These are phyloP conservation scores for Petroica traversi DNA, from an alignment of 2,113 vertebrate genomes.

Conservation along the genomic window DNA sequence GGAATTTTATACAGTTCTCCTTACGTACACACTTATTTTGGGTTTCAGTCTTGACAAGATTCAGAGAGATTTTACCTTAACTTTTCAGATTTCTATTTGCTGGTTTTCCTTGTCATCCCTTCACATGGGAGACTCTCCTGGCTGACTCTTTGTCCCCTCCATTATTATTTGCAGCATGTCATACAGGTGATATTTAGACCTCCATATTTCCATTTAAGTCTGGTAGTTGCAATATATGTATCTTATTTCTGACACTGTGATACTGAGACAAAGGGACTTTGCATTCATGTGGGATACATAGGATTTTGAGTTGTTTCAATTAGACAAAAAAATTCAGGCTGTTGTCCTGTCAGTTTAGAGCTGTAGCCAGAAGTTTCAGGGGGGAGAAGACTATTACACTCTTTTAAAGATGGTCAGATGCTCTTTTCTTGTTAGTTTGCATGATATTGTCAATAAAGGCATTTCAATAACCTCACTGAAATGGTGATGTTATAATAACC, in stretches of 20 bases:
- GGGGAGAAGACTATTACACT: neutral
- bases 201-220: neutral
- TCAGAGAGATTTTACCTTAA: neutral
- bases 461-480: neutral
- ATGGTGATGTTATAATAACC: neutral
- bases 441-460: neutral
- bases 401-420: neutral
- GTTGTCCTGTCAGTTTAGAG: neutral
- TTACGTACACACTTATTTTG: neutral
- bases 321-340: neutral
- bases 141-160: neutral
- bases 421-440: neutral
- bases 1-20: neutral
- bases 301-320: neutral
- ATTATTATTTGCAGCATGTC: neutral
- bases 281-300: neutral
- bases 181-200: neutral
- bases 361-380: neutral
- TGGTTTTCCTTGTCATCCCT: neutral
- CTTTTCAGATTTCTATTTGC: neutral
- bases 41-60: neutral
- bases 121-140: neutral
- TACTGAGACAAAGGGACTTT: neutral
- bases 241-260: neutral
- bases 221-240: neutral